A percentile compares a stretch with the other conserved stretches of the same genome.
Conservation (phyloP, 2,888 invertebrate species). For the Clepsis dumicolana region DNA sequence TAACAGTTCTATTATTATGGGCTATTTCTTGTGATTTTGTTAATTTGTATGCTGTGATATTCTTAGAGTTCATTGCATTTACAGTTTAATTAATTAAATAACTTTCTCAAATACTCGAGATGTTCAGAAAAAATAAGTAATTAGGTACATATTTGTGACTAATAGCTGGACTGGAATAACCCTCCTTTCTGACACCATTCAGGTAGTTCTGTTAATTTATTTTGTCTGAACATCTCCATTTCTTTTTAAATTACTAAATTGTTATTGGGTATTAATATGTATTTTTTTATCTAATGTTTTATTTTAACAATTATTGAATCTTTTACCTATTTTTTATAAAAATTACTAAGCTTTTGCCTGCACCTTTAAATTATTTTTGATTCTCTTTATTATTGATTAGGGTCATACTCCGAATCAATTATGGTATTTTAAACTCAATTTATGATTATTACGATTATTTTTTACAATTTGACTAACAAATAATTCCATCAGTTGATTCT, state of each 20-base stretch:
- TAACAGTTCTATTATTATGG: too few relatives aligned
- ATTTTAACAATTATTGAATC: not conserved
- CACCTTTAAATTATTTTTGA: not conserved
- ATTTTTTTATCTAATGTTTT: too few relatives aligned
- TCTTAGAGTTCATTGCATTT: conserved; percentile 69
- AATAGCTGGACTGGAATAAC: too few relatives aligned
- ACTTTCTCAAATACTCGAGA: conserved; percentile 18
- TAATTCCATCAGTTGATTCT: not conserved
- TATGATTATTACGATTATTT: too few relatives aligned
- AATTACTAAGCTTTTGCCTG: not conserved
- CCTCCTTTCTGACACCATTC: too few relatives aligned
- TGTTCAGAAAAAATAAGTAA: not conserved
- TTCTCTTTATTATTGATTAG: not conserved
- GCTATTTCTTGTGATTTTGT: not conserved
- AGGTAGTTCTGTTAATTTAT: not conserved
- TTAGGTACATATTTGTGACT: too few relatives aligned
- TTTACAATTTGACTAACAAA: too few relatives aligned
- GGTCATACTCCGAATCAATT: not conserved
- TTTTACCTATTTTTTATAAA: not conserved
- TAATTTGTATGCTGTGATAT: conserved; percentile 11
- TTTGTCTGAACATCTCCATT: not conserved
- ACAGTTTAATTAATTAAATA: conserved; percentile 46
- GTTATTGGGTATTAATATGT: not conserved
- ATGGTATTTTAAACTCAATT: too few relatives aligned
- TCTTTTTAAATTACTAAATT: not conserved